phyloP scores from a whole-genome alignment of 2,113 vertebrate genomes.

The Aegithalos caudatus region DNA sequence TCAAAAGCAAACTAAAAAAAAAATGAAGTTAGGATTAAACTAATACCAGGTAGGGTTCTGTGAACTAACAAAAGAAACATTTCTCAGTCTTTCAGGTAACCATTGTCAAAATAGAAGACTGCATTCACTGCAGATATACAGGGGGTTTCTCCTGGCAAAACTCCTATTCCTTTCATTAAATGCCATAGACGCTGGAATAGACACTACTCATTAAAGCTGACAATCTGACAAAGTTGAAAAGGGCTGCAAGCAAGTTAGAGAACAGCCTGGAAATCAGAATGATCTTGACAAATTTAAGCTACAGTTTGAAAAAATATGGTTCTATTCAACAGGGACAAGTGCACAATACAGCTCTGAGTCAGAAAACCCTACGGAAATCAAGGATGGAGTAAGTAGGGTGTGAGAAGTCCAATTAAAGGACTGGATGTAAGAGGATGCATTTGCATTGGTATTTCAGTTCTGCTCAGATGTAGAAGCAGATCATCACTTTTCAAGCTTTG shows the following conservation, averaged over 20 bases:
- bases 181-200: background rate
- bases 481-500: background rate
- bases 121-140: background rate
- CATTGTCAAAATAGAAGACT: background rate
- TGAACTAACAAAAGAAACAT: background rate
- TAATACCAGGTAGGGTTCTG: background rate
- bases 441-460: background rate
- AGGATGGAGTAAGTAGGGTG: background rate
- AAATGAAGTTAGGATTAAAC: background rate
- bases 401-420: background rate
- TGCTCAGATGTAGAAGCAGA: background rate
- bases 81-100: background rate
- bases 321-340: background rate
- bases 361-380: background rate
- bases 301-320: background rate
- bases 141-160: background rate
- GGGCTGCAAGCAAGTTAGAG: background rate
- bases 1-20: background rate
- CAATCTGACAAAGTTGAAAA: constrained; percentile 17
- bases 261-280: background rate
- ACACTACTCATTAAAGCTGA: background rate
- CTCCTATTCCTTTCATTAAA: background rate
- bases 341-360: background rate
- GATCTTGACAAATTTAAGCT: background rate
- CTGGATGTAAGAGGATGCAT: background rate